A percentile compares a stretch with the other conserved stretches of the same genome.
phyloP scores from a whole-genome alignment of 2,888 invertebrate species.

The Zootermopsis nevadensis region DNA sequence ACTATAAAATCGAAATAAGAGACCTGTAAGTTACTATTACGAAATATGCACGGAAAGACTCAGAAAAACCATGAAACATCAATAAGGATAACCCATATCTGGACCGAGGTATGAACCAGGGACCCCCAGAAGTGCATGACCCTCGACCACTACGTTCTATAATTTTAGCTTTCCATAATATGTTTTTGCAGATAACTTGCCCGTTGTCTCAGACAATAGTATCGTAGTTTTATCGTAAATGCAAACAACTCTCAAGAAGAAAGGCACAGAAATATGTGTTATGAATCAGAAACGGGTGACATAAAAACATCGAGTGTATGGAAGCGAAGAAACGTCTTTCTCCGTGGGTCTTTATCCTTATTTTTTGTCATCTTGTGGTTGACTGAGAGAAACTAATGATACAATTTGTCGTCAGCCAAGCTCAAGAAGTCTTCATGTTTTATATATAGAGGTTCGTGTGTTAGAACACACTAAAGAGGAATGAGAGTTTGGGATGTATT shows the following conservation, averaged over 20 bases:
- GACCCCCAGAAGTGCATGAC: too few species aligned
- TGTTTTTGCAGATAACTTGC: background rate
- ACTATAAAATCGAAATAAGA: too few species aligned
- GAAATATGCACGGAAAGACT: too few species aligned
- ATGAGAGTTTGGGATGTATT: conserved; percentile 29
- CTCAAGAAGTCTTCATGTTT: conserved; percentile 43
- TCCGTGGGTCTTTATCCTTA: conserved; percentile 2
- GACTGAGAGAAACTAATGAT: conserved; percentile 48
- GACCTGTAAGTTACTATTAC: too few species aligned
- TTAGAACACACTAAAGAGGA: background rate
- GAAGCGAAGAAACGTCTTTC: conserved; percentile 10
- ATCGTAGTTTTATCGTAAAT: background rate
- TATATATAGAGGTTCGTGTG: conserved; percentile 42
- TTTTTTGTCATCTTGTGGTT: conserved; percentile 22
- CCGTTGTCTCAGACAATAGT: background rate
- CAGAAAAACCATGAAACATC: too few species aligned
- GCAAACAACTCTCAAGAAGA: background rate
- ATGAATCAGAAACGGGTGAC: background rate
- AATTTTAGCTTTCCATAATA: background rate
- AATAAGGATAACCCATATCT: too few species aligned
- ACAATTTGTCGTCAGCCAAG: conserved; percentile 51
- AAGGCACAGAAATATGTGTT: background rate
- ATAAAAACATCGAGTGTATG: background rate
- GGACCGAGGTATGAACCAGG: too few species aligned
- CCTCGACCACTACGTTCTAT: too few species aligned